Conservation (phyloP, 2,888 invertebrate genomes). For the Pammene fasciana region DNA sequence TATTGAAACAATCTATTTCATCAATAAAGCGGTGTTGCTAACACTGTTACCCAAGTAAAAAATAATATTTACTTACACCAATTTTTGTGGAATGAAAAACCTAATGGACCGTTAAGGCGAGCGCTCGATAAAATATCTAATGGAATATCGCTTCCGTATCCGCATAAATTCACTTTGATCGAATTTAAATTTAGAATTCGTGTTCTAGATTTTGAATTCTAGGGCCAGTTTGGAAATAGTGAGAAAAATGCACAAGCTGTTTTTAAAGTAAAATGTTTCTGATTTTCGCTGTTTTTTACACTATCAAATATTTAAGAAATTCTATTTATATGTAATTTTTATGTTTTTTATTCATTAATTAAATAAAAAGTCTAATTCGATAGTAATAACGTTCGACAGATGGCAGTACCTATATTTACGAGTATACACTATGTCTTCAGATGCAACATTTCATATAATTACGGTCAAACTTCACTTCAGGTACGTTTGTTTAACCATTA, state of each 20-base stretch:
- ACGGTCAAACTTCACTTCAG: too few relatives aligned
- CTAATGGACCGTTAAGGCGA: constrained; percentile 59
- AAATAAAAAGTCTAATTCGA: too few relatives aligned
- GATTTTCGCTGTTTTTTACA: too few relatives aligned
- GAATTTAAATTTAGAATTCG: constrained; percentile 51
- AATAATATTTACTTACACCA: constrained; percentile 50
- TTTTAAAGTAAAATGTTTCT: not conserved
- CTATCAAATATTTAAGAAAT: too few relatives aligned
- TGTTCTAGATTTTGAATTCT: constrained; percentile 51
- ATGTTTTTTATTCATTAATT: too few relatives aligned
- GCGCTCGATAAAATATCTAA: constrained; percentile 65
- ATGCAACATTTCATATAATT: too few relatives aligned
- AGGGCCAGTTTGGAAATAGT: constrained; percentile 38
- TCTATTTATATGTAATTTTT: too few relatives aligned
- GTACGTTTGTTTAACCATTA: too few relatives aligned
- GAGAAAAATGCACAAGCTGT: constrained; percentile 31
- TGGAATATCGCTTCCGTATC: constrained; percentile 61
- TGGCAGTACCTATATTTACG: too few relatives aligned
- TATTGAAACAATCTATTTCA: constrained; percentile 25
- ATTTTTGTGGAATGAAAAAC: constrained; percentile 47
- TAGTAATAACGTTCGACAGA: too few relatives aligned
- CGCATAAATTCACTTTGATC: constrained; percentile 63
- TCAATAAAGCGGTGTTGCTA: constrained; percentile 28
- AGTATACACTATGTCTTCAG: too few relatives aligned
- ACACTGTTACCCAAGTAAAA: constrained; percentile 29